phyloP scores from a whole-genome alignment of 53 echinoderm and acorn worm genomes.

The Crossaster papposus region DNA sequence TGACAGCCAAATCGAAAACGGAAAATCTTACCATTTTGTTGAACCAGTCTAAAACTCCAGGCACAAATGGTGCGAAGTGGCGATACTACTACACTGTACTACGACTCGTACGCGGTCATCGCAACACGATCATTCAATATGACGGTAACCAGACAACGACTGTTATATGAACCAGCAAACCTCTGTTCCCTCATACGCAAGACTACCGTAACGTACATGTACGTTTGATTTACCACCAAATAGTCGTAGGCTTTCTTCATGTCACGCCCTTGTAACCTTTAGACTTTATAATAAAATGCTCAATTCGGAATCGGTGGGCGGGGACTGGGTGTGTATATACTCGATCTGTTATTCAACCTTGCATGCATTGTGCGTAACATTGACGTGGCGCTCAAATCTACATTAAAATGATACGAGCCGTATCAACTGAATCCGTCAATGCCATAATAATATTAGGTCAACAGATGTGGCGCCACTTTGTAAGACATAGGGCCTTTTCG shows the following conservation, averaged over 20 bases:
- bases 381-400: too few relatives aligned
- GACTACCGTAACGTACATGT: neutral
- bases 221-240: neutral
- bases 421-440: neutral
- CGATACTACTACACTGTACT: too few relatives aligned
- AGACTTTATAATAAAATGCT: neutral
- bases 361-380: neutral
- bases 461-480: too few relatives aligned
- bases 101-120: too few relatives aligned
- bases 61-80: too few relatives aligned
- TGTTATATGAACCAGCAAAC: neutral
- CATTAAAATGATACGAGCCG: neutral
- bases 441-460: neutral
- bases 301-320: neutral
- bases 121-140: too few relatives aligned
- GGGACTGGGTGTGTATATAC: neutral
- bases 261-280: neutral
- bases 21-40: too few relatives aligned
- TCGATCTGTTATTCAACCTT: neutral
- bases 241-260: neutral
- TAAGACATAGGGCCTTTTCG: too few relatives aligned
- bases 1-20: too few relatives aligned
- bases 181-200: neutral
- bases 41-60: too few relatives aligned
- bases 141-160: constrained; percentile 6